phyloP scores from a whole-genome alignment of 2,888 invertebrate genomes.

The Bellardia bayeri region DNA sequence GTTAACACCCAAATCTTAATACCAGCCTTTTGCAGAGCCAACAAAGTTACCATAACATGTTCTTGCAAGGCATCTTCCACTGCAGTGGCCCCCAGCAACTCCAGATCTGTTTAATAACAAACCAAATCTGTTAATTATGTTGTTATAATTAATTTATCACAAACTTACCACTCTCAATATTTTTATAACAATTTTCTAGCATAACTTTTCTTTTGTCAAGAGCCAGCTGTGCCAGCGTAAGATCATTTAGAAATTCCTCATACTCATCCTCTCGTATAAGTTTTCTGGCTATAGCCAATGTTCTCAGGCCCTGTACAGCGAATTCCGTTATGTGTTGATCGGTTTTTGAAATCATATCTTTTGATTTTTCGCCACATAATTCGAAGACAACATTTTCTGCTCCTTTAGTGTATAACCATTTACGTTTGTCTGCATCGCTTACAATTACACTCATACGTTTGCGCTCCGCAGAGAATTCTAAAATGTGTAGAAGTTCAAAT shows the following conservation, averaged over 20 bases:
- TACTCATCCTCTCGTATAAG: neutral
- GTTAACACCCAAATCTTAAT: neutral
- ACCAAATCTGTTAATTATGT: neutral
- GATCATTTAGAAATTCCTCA: neutral
- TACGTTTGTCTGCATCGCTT: neutral
- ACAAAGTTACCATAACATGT: neutral
- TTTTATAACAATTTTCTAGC: neutral
- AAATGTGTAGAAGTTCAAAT: neutral
- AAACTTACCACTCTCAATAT: neutral
- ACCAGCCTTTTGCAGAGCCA: neutral
- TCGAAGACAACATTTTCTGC: neutral
- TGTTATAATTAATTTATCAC: neutral
- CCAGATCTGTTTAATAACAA: neutral
- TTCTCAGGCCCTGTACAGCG: neutral
- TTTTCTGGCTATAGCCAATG: neutral
- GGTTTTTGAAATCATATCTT: neutral
- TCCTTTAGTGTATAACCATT: neutral
- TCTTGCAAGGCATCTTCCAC: neutral
- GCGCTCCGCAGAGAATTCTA: neutral
- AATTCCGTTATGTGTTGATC: slow-evolving; percentile 2
- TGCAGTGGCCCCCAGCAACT: neutral
- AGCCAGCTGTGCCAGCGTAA: neutral
- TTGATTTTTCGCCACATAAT: neutral
- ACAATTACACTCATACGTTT: neutral
- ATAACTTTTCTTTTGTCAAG: neutral